A percentile compares a stretch with the other conserved stretches of the same genome.
phyloP scores from a whole-genome alignment of 2,797 vertebrate species.

The Coracias cyanogaster region DNA sequence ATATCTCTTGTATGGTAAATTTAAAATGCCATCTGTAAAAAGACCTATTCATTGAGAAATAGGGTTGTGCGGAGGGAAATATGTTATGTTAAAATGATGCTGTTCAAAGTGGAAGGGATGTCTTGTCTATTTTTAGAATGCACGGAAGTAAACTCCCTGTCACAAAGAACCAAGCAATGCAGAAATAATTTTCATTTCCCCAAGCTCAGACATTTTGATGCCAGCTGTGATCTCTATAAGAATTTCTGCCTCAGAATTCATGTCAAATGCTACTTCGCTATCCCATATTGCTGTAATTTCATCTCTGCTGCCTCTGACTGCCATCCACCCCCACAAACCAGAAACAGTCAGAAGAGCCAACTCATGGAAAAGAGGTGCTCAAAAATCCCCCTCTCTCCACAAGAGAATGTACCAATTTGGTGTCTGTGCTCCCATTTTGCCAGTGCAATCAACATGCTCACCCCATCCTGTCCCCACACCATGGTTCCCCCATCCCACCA shows the following conservation, averaged over 20 bases:
- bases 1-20: background rate
- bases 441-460: background rate
- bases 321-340: background rate
- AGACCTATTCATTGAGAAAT: background rate
- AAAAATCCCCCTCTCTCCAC: background rate
- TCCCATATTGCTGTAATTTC: background rate
- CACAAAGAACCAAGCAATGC: background rate
- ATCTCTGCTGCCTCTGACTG: background rate
- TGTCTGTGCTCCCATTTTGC: background rate
- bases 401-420: background rate
- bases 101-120: background rate
- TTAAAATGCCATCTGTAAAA: background rate
- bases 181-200: constrained; percentile 31
- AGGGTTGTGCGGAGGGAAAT: background rate
- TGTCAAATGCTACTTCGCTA: background rate
- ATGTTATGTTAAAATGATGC: background rate
- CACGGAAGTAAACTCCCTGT: background rate
- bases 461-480: background rate
- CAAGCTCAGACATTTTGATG: background rate
- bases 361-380: background rate
- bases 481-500: background rate
- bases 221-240: background rate
- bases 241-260: background rate
- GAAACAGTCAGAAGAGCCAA: background rate
- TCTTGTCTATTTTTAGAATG: constrained; percentile 1